These are phyloP conservation scores for Linnaemya tessellans DNA, from an alignment of 2,888 invertebrate species.

Conservation along the genomic window DNA sequence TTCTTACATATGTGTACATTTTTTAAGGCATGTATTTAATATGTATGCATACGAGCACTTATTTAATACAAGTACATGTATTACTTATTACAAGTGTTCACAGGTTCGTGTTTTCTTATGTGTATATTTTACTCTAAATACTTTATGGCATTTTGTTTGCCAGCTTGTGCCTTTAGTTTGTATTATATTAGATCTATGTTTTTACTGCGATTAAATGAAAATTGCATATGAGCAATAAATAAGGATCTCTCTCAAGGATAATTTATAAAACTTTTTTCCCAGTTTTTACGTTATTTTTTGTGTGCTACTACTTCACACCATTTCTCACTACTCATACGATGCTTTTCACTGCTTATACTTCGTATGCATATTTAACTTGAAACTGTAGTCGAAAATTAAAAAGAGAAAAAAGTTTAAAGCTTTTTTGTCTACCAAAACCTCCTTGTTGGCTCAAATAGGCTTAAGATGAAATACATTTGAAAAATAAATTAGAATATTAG, in stretches of 20 bases:
- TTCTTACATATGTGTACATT: not conserved
- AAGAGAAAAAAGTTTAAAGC: slow-evolving; percentile 31
- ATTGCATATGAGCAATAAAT: slow-evolving; percentile 83
- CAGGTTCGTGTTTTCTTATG: slow-evolving; percentile 31
- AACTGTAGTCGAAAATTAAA: slow-evolving; percentile 9
- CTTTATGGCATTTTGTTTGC: slow-evolving; percentile 18
- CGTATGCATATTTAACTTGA: slow-evolving; percentile 50
- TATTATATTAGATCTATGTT: slow-evolving; percentile 75
- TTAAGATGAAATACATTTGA: slow-evolving; percentile 35
- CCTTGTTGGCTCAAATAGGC: slow-evolving; percentile 41
- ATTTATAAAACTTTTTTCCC: slow-evolving; percentile 82
- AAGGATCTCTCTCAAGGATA: slow-evolving; percentile 84
- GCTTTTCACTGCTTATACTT: slow-evolving; percentile 19
- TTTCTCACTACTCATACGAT: slow-evolving; percentile 12
- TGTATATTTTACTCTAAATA: slow-evolving; percentile 35
- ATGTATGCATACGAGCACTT: slow-evolving; percentile 42
- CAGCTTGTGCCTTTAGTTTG: slow-evolving; percentile 44
- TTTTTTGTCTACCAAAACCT: slow-evolving; percentile 47
- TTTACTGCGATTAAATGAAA: slow-evolving; percentile 83
- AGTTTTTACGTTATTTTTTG: slow-evolving; percentile 25
- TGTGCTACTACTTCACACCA: slow-evolving; percentile 39
- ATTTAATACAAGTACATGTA: slow-evolving; percentile 48
- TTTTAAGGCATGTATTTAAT: slow-evolving; percentile 18
- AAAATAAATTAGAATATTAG: not conserved
- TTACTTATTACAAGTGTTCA: slow-evolving; percentile 50